Conservation (phyloP, 64 coral and sea anemone species). For the Stichodactyla helianthus region DNA sequence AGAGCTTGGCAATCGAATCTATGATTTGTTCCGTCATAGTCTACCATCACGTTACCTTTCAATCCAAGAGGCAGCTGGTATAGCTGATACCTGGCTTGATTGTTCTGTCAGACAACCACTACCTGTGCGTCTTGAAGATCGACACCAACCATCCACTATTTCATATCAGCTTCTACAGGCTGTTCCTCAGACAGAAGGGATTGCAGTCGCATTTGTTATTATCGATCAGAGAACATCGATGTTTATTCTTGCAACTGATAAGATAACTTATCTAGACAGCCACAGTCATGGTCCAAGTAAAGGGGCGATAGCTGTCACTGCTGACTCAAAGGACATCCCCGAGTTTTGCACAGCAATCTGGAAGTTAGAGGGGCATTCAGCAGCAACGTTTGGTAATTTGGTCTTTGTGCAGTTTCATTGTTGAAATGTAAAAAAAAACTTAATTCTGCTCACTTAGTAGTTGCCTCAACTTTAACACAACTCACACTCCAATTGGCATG, state of each 20-base stretch:
- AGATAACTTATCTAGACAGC: constrained; percentile 33
- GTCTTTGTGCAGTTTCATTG: constrained; percentile 11
- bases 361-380: constrained; percentile 19
- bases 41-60: constrained; percentile 60
- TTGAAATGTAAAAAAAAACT: too few relatives aligned
- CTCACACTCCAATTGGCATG: too few relatives aligned
- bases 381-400: constrained; percentile 39
- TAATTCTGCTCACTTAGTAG: too few relatives aligned
- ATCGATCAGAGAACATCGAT: constrained; percentile 43
- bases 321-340: neutral
- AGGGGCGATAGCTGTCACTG: constrained; percentile 9
- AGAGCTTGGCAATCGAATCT: constrained; percentile 32
- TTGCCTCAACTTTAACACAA: too few relatives aligned
- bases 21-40: constrained; percentile 43
- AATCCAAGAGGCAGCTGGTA: constrained; percentile 55
- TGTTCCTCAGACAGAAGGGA: neutral
- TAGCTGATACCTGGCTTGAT: constrained; percentile 22
- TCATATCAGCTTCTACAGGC: constrained; percentile 24
- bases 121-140: constrained; percentile 43
- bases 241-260: neutral
- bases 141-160: constrained; percentile 38
- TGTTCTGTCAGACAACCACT: constrained; percentile 22
- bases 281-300: constrained; percentile 4
- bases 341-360: constrained; percentile 47
- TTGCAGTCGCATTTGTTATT: constrained; percentile 4